phyloP scores from a whole-genome alignment of 2,113 vertebrate species.

The Mus spicilegus region DNA sequence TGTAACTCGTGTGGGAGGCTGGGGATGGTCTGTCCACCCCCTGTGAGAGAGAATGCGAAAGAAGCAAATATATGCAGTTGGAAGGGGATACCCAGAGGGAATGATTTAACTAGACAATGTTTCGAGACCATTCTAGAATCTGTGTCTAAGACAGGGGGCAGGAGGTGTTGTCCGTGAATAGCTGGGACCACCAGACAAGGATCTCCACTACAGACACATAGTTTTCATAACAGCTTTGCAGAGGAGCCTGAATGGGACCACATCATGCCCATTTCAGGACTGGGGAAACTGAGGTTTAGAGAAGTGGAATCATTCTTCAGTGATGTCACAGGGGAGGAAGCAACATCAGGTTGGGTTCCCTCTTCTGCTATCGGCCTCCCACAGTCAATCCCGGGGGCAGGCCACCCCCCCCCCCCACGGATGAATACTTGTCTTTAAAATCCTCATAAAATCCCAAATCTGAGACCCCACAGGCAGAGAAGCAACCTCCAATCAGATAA shows the following conservation, averaged over 20 bases:
- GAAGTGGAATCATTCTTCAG: neutral
- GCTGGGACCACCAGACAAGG: neutral
- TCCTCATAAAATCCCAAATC: conserved; percentile 32
- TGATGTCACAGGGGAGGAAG: neutral
- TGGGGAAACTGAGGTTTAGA: conserved; percentile 7
- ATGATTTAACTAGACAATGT: neutral
- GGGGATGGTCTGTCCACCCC: neutral
- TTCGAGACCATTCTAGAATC: neutral
- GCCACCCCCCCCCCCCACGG: neutral
- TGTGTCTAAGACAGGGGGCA: neutral
- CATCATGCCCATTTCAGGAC: neutral
- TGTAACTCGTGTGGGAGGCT: neutral
- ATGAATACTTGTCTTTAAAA: neutral
- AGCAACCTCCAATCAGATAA: conserved; percentile 56
- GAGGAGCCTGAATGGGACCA: neutral
- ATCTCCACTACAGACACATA: rapidly evolving
- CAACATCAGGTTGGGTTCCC: neutral
- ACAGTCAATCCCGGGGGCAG: neutral
- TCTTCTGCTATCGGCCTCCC: neutral
- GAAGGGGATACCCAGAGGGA: neutral
- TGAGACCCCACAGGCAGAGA: neutral
- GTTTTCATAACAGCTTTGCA: neutral
- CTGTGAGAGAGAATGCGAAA: neutral
- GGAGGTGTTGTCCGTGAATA: rapidly evolving
- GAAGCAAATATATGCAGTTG: too few species aligned